Percentiles rank a stretch among this genome's conserved stretches.
phyloP scores from a whole-genome alignment of 2,113 vertebrate genomes.

The Sakesphorus luctuosus region DNA sequence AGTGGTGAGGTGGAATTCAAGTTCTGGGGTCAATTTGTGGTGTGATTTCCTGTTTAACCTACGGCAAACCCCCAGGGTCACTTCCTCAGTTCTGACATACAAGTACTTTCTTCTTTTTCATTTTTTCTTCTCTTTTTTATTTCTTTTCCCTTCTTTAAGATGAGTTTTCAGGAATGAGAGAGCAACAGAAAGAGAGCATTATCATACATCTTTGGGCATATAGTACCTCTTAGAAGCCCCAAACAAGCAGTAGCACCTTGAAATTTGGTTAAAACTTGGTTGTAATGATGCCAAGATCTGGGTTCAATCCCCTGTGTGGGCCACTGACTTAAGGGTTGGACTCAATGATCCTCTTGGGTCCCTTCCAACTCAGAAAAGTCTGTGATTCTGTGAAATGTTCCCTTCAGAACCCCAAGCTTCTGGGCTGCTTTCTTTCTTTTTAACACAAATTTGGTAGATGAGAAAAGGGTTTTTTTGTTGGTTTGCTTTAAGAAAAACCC shows the following conservation, averaged over 20 bases:
- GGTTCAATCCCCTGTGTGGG: no score
- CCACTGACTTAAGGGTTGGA: no score
- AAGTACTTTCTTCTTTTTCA: background rate
- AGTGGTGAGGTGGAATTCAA: background rate
- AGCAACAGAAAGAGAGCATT: background rate
- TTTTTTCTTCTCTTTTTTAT: background rate
- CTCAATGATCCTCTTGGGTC: no score
- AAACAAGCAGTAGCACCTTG: background rate
- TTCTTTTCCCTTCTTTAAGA: background rate
- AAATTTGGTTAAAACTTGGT: no score
- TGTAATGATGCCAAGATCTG: no score
- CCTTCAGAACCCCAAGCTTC: background rate
- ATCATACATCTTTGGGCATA: background rate
- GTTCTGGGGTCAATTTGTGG: background rate
- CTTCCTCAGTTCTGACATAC: background rate
- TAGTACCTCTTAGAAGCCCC: background rate
- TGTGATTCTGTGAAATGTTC: background rate
- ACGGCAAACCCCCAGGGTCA: background rate
- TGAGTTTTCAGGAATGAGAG: background rate
- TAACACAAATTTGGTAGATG: background rate
- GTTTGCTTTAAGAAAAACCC: background rate
- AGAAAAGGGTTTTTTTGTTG: background rate
- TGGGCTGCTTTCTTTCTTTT: background rate
- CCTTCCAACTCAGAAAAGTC: no score
- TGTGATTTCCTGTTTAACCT: conserved; percentile 29